These are phyloP conservation scores for Halcyon leucocephala DNA, from an alignment of 2,797 vertebrate species.

Conservation along the genomic window DNA sequence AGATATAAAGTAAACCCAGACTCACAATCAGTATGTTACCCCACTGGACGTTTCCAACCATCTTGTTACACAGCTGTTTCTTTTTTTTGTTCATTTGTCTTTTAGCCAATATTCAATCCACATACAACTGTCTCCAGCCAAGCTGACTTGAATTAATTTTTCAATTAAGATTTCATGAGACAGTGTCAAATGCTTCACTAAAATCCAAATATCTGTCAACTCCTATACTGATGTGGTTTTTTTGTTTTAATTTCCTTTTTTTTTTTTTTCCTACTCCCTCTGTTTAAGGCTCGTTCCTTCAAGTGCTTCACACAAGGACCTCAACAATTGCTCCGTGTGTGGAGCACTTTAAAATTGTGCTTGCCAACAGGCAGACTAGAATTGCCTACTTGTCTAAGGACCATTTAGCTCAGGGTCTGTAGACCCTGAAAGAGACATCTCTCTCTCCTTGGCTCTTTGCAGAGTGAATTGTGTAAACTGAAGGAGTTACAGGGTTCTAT, in stretches of 20 bases:
- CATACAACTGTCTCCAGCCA: neutral
- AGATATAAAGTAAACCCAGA: neutral
- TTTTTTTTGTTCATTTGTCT: neutral
- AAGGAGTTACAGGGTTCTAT: neutral
- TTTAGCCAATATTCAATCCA: neutral
- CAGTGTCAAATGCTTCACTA: neutral
- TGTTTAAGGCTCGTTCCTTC: neutral
- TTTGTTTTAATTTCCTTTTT: neutral
- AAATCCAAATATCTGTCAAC: constrained; percentile 24
- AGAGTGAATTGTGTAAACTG: neutral
- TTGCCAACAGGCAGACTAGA: neutral
- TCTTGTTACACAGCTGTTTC: neutral
- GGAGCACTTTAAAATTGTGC: neutral
- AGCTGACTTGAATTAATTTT: constrained; percentile 40
- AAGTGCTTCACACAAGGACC: neutral
- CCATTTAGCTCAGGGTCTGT: neutral
- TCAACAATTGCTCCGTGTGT: neutral
- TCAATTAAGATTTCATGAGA: constrained; percentile 43
- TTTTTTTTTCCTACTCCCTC: accelerated
- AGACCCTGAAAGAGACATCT: accelerated
- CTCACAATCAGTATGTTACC: neutral
- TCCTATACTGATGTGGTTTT: neutral
- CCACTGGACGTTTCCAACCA: neutral
- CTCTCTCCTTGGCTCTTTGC: neutral
- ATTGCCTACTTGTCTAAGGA: neutral